Base-by-base conservation (phyloP, 2,797 vertebrate species). In the Alca torda region DNA sequence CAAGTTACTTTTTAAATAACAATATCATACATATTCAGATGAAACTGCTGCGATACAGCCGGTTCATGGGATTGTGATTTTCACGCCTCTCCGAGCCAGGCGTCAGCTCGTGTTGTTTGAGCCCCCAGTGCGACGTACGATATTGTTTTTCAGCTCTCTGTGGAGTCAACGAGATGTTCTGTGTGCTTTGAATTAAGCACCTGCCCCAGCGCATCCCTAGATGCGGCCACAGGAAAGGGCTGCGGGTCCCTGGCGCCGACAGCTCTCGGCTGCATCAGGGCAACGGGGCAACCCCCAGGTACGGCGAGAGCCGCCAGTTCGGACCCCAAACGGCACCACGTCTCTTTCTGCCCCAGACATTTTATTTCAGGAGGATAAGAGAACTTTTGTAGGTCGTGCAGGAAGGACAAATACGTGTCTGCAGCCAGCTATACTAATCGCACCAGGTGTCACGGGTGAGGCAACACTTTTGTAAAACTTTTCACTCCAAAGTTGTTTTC, bases 271-370 rank as follows among this genome's bases (percentile, higher is more conserved):
- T 75, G 33, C 50, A 33, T 18, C 39, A 6, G 7, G 13, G 41
- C 54, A 19, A 61, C 0, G 1, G 31, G 35, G 7, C 45, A 54
- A 26, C 31, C 46, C 28, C 57, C 41, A 31, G 39, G 26, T 51
- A 10, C 1, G 10, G 43, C 0, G 1, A 77, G 20, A 80, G 33
- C 41, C 41, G 14, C 26, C 6, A 3, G 13, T 8, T 74, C 46
- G 23, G 31, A 64, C 39, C 67, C 16, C 82, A 83, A 12, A 57
- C 0, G 1, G 13, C 21, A n/a, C 13, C 51, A 17, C 35, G 23
- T 37, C 41, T 35, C 7, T n/a, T 77, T 67, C 60, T 77, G 24
- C 21, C 50, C 35, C 26, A 26, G 15, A 7, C 31, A 19, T 13
- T 78, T 74, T 43, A 53, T 43, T 89, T 53, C 0, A 1, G 30